Evolutionary conservation across 2,113 vertebrate species (phyloP).

Genomic region (Pterocles burchelli): DNA sequence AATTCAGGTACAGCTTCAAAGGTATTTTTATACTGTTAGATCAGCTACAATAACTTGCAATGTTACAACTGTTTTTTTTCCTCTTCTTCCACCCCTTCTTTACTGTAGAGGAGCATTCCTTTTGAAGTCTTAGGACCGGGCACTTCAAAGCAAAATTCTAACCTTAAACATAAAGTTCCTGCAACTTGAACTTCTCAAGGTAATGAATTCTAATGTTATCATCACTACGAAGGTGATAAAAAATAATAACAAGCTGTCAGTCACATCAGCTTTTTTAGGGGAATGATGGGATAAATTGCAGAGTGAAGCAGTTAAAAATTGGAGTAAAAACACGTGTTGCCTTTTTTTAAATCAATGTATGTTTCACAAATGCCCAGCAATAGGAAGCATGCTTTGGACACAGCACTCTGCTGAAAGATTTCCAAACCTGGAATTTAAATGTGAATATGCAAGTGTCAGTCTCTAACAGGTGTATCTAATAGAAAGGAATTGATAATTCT

Average conservation of each 20-base stretch:
- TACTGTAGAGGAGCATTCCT: conserved; percentile 14
- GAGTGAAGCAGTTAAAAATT: neutral
- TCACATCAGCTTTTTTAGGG: neutral
- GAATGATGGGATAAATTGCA: neutral
- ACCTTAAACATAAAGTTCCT: neutral
- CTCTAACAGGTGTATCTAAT: neutral
- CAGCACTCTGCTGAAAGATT: neutral
- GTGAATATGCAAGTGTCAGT: neutral
- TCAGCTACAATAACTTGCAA: neutral
- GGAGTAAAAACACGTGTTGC: neutral
- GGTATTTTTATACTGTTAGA: neutral
- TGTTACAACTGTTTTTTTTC: neutral
- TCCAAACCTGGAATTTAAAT: neutral
- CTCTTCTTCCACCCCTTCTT: neutral
- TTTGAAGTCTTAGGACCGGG: conserved; percentile 32
- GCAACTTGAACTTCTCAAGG: conserved; percentile 18
- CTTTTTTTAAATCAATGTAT: neutral
- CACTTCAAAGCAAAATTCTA: conserved; percentile 48
- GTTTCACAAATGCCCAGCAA: neutral
- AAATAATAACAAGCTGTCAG: conserved; percentile 13
- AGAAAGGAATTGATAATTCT: neutral
- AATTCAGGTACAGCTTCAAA: neutral
- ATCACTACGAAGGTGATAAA: neutral
- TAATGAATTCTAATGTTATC: conserved; percentile 2
- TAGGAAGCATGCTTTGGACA: neutral